Evolutionary conservation across 2,888 invertebrate species (phyloP).

Genomic region (Aspidapion aeneum): DNA sequence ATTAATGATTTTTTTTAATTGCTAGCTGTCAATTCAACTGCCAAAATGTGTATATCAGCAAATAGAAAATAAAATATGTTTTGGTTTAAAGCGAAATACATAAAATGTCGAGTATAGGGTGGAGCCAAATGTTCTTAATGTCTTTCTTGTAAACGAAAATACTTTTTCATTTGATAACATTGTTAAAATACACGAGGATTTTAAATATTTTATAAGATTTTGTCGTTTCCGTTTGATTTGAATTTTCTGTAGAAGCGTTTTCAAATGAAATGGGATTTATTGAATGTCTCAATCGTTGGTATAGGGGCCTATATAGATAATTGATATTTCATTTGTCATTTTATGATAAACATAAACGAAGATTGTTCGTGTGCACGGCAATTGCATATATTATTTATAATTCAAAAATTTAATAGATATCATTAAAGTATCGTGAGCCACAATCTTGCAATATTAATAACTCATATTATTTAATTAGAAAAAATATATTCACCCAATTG

Average conservation of each 20-base stretch:
- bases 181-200: background rate
- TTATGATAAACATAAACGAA: background rate
- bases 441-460: background rate
- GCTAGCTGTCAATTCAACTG: no score
- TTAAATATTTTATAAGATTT: background rate
- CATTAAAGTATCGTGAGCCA: background rate
- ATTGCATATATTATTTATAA: background rate
- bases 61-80: no score
- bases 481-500: no score
- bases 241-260: background rate
- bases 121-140: no score
- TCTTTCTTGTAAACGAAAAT: no score
- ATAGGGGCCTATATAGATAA: background rate
- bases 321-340: background rate
- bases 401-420: background rate
- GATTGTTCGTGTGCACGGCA: background rate
- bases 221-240: background rate
- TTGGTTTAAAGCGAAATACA: no score
- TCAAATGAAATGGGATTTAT: background rate
- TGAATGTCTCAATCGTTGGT: background rate
- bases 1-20: no score
- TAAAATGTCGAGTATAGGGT: no score
- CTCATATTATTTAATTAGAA: no score
- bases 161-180: no score
- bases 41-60: no score